Evolutionary conservation across 30 jellyfish, hydroid and myxozoan genomes (phyloP).

Genomic region (Haliclystus octoradiatus): DNA sequence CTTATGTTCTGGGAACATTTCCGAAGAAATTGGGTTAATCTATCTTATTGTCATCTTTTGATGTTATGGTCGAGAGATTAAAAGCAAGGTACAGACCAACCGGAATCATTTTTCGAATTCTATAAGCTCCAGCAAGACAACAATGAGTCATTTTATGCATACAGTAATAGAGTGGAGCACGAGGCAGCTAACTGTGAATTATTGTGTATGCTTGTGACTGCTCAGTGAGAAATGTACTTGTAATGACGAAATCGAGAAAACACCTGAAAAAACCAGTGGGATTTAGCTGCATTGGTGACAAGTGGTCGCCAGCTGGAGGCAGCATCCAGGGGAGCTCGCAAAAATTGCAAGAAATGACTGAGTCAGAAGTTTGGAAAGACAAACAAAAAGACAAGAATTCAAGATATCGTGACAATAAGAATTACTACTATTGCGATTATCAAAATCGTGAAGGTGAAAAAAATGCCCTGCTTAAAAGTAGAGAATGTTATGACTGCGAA

Average conservation of each 20-base stretch:
- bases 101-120: no score
- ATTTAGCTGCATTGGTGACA: neutral
- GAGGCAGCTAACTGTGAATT: slow-evolving; percentile 6
- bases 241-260: neutral
- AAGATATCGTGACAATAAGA: neutral
- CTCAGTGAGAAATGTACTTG: neutral
- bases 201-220: neutral
- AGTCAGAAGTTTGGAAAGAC: neutral
- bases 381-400: neutral
- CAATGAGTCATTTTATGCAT: neutral
- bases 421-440: neutral
- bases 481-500: neutral
- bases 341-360: neutral
- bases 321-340: neutral
- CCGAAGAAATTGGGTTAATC: no score
- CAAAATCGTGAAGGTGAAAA: neutral
- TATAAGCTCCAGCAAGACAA: neutral
- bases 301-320: neutral
- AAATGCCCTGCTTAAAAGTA: neutral
- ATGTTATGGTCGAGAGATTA: no score
- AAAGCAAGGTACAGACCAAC: no score
- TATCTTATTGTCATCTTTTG: no score
- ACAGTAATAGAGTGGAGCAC: neutral
- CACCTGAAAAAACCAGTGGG: neutral
- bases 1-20: no score